phyloP scores from a whole-genome alignment of 2,797 vertebrate species.

The Coluber constrictor region DNA sequence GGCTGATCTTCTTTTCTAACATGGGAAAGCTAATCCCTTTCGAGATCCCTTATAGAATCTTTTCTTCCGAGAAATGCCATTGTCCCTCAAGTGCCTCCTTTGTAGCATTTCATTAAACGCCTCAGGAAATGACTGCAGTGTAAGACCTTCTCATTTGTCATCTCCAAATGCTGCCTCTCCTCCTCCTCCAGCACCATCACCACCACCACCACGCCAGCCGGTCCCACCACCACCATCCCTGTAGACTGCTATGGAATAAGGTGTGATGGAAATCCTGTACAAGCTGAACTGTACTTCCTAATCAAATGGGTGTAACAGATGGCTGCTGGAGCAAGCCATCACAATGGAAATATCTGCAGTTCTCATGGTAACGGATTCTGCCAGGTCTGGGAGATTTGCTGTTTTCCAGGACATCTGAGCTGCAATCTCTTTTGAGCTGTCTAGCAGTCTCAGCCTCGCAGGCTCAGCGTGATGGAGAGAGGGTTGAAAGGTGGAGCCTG shows the following conservation, averaged over 20 bases:
- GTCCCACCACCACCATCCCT: background rate
- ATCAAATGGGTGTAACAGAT: slow-evolving; percentile 97
- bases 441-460: slow-evolving; percentile 89
- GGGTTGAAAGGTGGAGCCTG: slow-evolving; percentile 79
- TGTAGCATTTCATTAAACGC: slow-evolving; percentile 69
- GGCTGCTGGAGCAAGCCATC: slow-evolving; percentile 91
- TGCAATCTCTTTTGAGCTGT: slow-evolving; percentile 87
- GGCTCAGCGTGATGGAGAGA: slow-evolving; percentile 78
- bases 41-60: slow-evolving; percentile 55
- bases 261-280: slow-evolving; percentile 78
- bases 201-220: background rate
- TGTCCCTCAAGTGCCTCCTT: slow-evolving; percentile 69
- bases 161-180: slow-evolving; percentile 67
- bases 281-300: slow-evolving; percentile 82
- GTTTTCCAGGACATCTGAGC: slow-evolving; percentile 94
- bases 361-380: slow-evolving; percentile 99
- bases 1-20: slow-evolving; percentile 62
- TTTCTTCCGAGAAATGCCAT: slow-evolving; percentile 66
- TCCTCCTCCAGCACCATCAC: background rate
- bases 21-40: slow-evolving; percentile 60
- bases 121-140: slow-evolving; percentile 73
- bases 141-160: slow-evolving; percentile 73
- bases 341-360: slow-evolving; percentile 95
- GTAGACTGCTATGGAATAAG: slow-evolving; percentile 74
- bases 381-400: slow-evolving; percentile 95